Conservation (phyloP, 2,113 vertebrate species). For the Malaclemys terrapin region DNA sequence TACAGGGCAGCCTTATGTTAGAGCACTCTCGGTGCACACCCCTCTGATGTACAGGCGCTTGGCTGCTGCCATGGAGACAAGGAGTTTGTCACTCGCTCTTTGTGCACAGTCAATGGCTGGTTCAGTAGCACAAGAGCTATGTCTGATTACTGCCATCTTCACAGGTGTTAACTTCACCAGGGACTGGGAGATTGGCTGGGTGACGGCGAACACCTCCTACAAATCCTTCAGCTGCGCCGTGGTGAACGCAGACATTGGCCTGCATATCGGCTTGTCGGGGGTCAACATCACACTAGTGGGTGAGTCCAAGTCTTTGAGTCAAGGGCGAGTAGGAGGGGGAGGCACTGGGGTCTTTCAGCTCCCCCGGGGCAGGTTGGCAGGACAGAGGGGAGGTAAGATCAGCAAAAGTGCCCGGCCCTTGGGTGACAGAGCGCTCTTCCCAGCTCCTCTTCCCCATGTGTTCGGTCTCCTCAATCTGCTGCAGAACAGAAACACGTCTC, state of each 20-base stretch:
- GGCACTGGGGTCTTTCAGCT: rapidly evolving
- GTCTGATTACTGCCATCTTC: neutral
- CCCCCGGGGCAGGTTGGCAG: rapidly evolving
- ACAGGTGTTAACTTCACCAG: slow-evolving; percentile 89
- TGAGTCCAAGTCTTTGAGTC: slow-evolving; percentile 65
- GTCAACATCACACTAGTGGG: slow-evolving; percentile 92
- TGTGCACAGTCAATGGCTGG: neutral
- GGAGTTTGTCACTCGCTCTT: neutral
- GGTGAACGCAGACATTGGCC: slow-evolving; percentile 83
- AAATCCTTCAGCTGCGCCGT: slow-evolving; percentile 89
- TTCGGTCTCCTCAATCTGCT: neutral
- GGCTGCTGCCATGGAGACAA: neutral
- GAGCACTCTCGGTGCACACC: no score
- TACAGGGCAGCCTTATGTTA: no score
- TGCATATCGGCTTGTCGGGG: slow-evolving; percentile 89
- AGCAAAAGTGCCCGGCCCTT: neutral
- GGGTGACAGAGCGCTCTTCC: neutral
- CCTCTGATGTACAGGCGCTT: no score
- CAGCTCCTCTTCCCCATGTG: neutral
- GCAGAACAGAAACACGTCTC: neutral
- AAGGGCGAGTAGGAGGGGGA: neutral
- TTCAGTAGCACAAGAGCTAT: neutral
- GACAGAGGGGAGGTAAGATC: neutral
- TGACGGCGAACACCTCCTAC: slow-evolving; percentile 88
- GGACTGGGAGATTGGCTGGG: slow-evolving; percentile 88